Evolutionary conservation across 2,888 invertebrate genomes (phyloP).

Genomic region (Uropetala carovei): DNA sequence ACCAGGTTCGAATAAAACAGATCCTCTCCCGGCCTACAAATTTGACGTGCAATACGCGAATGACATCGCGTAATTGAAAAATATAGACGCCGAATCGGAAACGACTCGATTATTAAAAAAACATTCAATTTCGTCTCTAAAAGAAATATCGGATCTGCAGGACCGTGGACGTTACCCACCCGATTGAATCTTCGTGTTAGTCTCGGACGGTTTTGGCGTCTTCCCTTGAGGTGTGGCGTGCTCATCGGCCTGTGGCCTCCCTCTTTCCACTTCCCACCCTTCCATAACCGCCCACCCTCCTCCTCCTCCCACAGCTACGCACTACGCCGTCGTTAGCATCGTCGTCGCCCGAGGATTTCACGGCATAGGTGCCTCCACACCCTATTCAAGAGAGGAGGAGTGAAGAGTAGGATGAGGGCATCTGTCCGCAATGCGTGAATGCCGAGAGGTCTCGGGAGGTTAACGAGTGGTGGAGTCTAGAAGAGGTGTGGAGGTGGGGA

Average conservation of each 20-base stretch:
- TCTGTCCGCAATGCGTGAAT: constrained; percentile 19
- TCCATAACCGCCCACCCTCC: not conserved
- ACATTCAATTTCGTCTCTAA: not conserved
- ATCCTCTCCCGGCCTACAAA: not conserved
- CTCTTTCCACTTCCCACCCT: not conserved
- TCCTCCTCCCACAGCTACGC: not conserved
- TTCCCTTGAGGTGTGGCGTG: not conserved
- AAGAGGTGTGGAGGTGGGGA: not conserved
- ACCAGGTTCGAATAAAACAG: no score
- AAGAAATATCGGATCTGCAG: constrained; percentile 20
- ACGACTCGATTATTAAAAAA: not conserved
- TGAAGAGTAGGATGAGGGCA: not conserved
- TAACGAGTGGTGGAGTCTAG: constrained; percentile 27
- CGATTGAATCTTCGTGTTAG: not conserved
- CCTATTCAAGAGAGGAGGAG: not conserved
- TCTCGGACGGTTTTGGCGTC: constrained; percentile 30
- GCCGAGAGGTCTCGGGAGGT: constrained; percentile 10
- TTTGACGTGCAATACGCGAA: not conserved
- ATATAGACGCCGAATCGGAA: not conserved
- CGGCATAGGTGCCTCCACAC: constrained; percentile 1
- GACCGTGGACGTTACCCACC: not conserved
- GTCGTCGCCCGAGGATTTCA: not conserved
- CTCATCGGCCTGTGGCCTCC: not conserved
- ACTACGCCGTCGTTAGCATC: not conserved
- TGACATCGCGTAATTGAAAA: not conserved